Evolutionary conservation across 2,113 vertebrate species (phyloP), one percentile per base, ranked within the genome.

Genomic region (Tauraco erythrolophus): DNA sequence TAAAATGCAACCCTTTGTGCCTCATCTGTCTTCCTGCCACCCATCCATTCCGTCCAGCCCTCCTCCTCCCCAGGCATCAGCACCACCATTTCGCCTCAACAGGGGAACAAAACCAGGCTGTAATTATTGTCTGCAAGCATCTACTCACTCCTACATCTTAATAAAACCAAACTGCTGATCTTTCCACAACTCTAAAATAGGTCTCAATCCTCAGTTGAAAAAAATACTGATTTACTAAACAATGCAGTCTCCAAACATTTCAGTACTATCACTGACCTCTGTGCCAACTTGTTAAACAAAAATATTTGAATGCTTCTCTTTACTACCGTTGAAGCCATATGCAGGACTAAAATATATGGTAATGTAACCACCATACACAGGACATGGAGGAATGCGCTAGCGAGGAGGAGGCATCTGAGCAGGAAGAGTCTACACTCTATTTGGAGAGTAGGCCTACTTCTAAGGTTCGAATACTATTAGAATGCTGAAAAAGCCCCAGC

Each of bases 11-110:
- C 17, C 41, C 28, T 23, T 89, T 91, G 70, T 54, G 14, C 65
- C 64, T 95, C 84, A 92, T 94, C 56, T 56, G 57, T 95, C 87
- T 95, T 96, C 76, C 89, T 94, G 89, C 60, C 76, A 84, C 56
- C 31, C 11, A 75, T 64, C 58, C 27, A 23, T 80, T 81, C 62
- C 66, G 48, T 84, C 69, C 18, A 64, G 31, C 33, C 56, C 19
- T 96, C 62, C 41, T 86, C 71, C 46, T 91, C 31, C n/a, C 37
- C 58, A 70, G 60, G 25, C 39, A 86, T 50, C 58, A 77, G 28
- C 31, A 86, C 45, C 68, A 92, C 43, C 28, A 84, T 90, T 86
- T 94, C 82, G 92, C 22, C 71, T 70, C 79, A 69, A 23, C 3
- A 68, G 28, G 19, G n/a, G 25, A 88, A 64, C 37, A 89, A 87